Conservation (phyloP, 2,113 vertebrate genomes). For the Pyxicephalus adspersus region DNA sequence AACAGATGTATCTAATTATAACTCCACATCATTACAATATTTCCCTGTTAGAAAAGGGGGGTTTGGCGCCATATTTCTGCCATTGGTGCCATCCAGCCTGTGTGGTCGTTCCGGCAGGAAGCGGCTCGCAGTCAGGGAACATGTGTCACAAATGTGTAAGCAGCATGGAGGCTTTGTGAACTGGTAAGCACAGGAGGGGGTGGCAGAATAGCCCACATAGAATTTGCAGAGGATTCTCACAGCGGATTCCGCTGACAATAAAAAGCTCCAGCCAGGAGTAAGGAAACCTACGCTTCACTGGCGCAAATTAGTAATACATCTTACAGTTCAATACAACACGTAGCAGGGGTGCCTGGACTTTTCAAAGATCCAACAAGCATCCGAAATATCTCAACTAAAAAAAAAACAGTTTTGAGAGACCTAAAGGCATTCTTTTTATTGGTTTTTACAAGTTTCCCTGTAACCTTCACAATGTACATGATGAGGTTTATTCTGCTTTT, state of each 20-base stretch:
- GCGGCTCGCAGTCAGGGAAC: neutral
- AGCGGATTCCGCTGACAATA: neutral
- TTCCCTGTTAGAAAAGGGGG: too few relatives aligned
- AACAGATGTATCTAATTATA: too few relatives aligned
- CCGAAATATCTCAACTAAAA: too few relatives aligned
- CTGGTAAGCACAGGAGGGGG: neutral
- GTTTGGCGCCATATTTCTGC: too few relatives aligned
- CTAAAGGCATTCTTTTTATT: too few relatives aligned
- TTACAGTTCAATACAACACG: neutral
- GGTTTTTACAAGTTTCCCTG: too few relatives aligned
- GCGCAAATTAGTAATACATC: neutral
- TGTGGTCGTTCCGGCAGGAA: conserved; percentile 20
- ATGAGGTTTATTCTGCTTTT: too few relatives aligned
- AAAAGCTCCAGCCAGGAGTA: too few relatives aligned
- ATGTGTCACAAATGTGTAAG: conserved; percentile 23
- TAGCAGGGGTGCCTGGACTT: neutral
- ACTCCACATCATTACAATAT: too few relatives aligned
- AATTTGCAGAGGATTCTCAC: neutral
- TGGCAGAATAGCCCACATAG: neutral
- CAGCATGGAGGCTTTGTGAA: neutral
- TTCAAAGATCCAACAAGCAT: neutral
- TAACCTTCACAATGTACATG: too few relatives aligned
- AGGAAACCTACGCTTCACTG: too few relatives aligned
- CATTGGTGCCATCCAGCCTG: neutral
- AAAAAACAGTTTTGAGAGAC: too few relatives aligned